These are phyloP conservation scores for Lysandra coridon DNA, from an alignment of 2,888 invertebrate genomes.

Conservation along the genomic window DNA sequence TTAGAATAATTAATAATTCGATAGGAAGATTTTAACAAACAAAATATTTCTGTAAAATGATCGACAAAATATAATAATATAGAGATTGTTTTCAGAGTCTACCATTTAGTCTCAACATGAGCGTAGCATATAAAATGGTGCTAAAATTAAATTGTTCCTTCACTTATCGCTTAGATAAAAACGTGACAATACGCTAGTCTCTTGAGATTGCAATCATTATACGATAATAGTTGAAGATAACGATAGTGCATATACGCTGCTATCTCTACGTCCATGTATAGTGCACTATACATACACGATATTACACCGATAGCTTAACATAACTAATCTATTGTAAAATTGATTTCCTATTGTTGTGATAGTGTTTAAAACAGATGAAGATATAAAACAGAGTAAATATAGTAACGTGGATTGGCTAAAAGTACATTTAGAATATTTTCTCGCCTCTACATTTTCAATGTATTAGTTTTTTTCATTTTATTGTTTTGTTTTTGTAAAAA, in stretches of 20 bases:
- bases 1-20: too few relatives aligned
- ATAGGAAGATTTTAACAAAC: too few relatives aligned
- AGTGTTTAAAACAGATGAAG: too few relatives aligned
- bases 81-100: too few relatives aligned
- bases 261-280: slow-evolving; percentile 12
- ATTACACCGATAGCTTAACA: background rate
- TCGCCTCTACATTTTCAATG: too few relatives aligned
- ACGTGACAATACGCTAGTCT: slow-evolving; percentile 21
- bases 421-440: too few relatives aligned
- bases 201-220: background rate
- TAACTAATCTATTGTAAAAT: background rate
- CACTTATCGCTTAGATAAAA: slow-evolving; percentile 17
- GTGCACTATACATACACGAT: background rate
- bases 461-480: too few relatives aligned
- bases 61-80: too few relatives aligned
- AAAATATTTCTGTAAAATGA: too few relatives aligned
- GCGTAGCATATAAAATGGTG: background rate
- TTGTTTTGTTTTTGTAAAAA: background rate
- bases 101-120: background rate
- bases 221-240: background rate
- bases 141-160: background rate
- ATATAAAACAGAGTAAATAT: background rate
- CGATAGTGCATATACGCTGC: slow-evolving; percentile 14
- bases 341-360: background rate
- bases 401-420: too few relatives aligned